phyloP scores from a whole-genome alignment of 2,888 invertebrate species.

The Meganola albula region DNA sequence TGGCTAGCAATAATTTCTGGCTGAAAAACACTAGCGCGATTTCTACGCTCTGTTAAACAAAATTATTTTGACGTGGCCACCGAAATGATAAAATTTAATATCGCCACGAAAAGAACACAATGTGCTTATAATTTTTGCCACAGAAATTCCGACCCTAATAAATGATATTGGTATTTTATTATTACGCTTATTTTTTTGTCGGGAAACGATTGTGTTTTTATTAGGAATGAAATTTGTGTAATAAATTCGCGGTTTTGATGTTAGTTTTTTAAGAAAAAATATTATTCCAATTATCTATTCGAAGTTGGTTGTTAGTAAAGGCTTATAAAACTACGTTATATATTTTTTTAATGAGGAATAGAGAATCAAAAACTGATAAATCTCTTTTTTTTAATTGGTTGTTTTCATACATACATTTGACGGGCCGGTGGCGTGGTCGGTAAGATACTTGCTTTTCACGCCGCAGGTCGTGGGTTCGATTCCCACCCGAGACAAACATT shows the following conservation, averaged over 20 bases:
- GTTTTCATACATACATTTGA: too few species aligned
- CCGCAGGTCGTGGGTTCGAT: too few species aligned
- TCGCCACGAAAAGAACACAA: slow-evolving; percentile 36
- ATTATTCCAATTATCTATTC: too few species aligned
- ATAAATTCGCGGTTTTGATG: slow-evolving; percentile 12
- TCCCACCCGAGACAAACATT: too few species aligned
- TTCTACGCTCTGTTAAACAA: slow-evolving; percentile 51
- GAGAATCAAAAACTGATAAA: too few species aligned
- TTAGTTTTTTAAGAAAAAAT: too few species aligned
- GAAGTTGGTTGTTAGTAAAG: too few species aligned
- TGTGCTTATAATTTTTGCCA: slow-evolving; percentile 42
- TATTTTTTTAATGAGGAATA: too few species aligned
- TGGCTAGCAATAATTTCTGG: slow-evolving; percentile 34
- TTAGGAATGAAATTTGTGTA: slow-evolving; percentile 16
- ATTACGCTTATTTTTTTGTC: slow-evolving; percentile 22
- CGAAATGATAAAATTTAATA: slow-evolving; percentile 64
- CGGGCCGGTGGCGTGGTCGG: too few species aligned
- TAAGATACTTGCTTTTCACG: too few species aligned
- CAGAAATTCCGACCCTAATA: slow-evolving; percentile 37
- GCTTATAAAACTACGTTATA: too few species aligned
- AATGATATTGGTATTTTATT: slow-evolving; percentile 45
- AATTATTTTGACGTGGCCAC: slow-evolving; percentile 51
- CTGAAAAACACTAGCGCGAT: slow-evolving; percentile 45
- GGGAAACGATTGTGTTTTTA: slow-evolving; percentile 24
- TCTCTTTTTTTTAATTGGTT: too few species aligned